Evolutionary conservation across 2,888 invertebrate species (phyloP).

Genomic region (Hylaea fasciaria): DNA sequence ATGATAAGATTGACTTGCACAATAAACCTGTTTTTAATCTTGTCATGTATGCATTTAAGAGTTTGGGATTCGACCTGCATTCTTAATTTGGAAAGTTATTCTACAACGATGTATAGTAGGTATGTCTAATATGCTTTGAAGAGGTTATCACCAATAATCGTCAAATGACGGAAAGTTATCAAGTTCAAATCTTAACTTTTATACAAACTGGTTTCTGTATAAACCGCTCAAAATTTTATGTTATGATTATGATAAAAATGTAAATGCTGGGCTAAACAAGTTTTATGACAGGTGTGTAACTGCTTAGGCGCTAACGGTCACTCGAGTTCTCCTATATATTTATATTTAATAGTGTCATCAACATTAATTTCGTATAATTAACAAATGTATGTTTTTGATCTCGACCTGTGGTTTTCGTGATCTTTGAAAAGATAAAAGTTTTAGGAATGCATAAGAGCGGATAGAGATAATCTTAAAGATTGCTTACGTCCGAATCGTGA

Average conservation of each 20-base stretch:
- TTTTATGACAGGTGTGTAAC: conserved; percentile 45
- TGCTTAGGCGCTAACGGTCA: conserved; percentile 50
- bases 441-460: conserved; percentile 36
- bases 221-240: conserved; percentile 30
- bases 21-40: too few species aligned
- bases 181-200: neutral
- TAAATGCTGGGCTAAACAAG: conserved; percentile 48
- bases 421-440: conserved; percentile 2
- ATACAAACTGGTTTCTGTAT: conserved; percentile 20
- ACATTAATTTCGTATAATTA: conserved; percentile 46
- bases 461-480: conserved; percentile 39
- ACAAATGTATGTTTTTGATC: conserved; percentile 27
- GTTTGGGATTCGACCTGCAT: too few species aligned
- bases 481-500: conserved; percentile 58
- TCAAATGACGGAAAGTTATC: too few species aligned
- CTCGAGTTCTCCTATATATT: conserved; percentile 47
- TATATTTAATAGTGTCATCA: conserved; percentile 53
- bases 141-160: too few species aligned
- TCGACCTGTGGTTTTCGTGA: conserved; percentile 14
- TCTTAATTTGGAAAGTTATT: too few species aligned
- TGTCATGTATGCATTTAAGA: too few species aligned
- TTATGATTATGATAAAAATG: conserved; percentile 40
- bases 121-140: too few species aligned
- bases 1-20: too few species aligned
- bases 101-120: too few species aligned